Evolutionary conservation across 2,113 vertebrate species (phyloP).

Genomic region (Hydropotes inermis): DNA sequence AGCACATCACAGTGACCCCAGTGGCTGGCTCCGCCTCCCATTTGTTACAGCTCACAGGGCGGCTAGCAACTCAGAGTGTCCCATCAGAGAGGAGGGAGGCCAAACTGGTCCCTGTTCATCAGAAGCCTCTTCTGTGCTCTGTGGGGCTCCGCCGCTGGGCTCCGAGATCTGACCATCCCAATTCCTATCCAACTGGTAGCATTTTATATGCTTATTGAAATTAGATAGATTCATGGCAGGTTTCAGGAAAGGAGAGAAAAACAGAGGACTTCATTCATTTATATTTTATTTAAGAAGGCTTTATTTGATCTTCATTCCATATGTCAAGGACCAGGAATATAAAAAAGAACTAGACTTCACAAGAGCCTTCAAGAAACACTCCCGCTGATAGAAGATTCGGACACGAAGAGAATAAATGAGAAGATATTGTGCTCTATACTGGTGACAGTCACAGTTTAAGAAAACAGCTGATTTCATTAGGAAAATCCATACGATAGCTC

Average conservation of each 20-base stretch:
- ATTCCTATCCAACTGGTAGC: not conserved
- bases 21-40: fast-evolving
- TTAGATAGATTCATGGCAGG: not conserved
- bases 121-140: not conserved
- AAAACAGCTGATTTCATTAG: not conserved
- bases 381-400: not conserved
- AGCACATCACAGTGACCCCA: fast-evolving
- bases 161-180: not conserved
- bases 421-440: not conserved
- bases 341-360: not conserved
- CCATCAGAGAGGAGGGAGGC: not conserved
- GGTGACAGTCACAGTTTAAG: not conserved
- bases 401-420: not conserved
- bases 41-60: not conserved
- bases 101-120: not conserved
- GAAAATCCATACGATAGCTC: not conserved
- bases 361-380: not conserved
- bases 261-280: not conserved
- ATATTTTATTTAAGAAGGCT: not conserved
- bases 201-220: not conserved
- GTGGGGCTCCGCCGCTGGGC: not conserved
- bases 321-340: not conserved
- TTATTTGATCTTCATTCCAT: not conserved
- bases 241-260: not conserved
- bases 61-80: not conserved